phyloP scores from a whole-genome alignment of 2,113 vertebrate species.

The Butorides virescens region DNA sequence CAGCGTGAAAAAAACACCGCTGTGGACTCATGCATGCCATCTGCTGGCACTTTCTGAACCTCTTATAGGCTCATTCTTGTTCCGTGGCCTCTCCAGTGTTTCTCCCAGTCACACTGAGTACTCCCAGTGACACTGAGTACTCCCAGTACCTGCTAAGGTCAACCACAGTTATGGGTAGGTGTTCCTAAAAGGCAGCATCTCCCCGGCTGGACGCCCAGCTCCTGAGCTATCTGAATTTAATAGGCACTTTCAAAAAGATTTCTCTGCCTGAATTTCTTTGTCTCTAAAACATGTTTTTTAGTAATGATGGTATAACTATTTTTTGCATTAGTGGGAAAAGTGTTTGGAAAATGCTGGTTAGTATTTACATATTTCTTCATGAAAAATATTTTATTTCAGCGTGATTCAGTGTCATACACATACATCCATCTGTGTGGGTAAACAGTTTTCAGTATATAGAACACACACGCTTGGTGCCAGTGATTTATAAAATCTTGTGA shows the following conservation, averaged over 20 bases:
- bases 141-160: background rate
- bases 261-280: background rate
- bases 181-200: background rate
- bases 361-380: background rate
- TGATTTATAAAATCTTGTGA: conserved; percentile 26
- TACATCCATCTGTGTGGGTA: background rate
- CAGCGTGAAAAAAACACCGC: accelerated
- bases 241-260: background rate
- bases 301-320: background rate
- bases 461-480: background rate
- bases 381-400: conserved; percentile 53
- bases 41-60: background rate
- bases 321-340: background rate
- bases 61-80: background rate
- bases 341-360: background rate
- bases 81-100: background rate
- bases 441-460: background rate
- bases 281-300: background rate
- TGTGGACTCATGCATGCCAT: background rate
- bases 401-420: conserved; percentile 34
- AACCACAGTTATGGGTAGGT: background rate
- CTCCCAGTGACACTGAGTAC: background rate
- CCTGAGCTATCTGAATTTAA: background rate
- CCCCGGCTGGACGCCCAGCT: accelerated
- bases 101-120: background rate